A percentile compares a stretch with the other conserved stretches of the same genome.
Conservation (phyloP, 2,113 vertebrate genomes). For the Oreochromis aureus region DNA sequence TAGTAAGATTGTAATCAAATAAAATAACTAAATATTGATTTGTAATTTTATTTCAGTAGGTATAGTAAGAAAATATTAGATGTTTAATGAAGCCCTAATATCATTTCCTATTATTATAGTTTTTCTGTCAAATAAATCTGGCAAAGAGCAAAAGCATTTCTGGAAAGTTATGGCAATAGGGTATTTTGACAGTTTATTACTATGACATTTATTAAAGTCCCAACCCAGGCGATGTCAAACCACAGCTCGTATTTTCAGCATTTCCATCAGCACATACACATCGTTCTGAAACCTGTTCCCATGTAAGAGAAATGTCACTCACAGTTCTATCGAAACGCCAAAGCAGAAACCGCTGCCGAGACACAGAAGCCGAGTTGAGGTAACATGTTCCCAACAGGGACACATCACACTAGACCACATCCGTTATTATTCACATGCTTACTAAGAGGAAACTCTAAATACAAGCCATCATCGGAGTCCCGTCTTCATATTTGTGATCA, state of each 20-base stretch:
- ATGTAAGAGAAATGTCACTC: slow-evolving; percentile 20
- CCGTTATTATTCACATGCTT: slow-evolving; percentile 3
- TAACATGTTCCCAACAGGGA: not conserved
- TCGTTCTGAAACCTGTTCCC: slow-evolving; percentile 2
- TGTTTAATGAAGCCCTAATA: not conserved
- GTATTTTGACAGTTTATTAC: not conserved
- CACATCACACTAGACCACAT: slow-evolving; percentile 32
- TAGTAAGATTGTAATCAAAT: not conserved
- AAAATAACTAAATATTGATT: not conserved
- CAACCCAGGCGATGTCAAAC: slow-evolving; percentile 4
- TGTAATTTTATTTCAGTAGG: not conserved
- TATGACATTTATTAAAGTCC: not conserved
- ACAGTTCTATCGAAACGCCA: slow-evolving; percentile 33
- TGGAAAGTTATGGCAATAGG: not conserved
- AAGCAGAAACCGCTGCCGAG: slow-evolving; percentile 4
- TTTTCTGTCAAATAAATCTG: not conserved
- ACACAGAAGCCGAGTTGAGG: slow-evolving; percentile 2
- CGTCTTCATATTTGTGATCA: not conserved
- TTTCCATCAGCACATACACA: not conserved
- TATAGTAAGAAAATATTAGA: not conserved
- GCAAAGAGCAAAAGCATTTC: not conserved
- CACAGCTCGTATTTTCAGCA: slow-evolving; percentile 8
- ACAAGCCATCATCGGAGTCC: not conserved
- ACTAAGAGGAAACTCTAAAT: slow-evolving; percentile 28
- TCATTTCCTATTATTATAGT: not conserved